These are phyloP conservation scores for Oikopleura dioica DNA, from an alignment of 23 tunicate genomes.

Conservation along the genomic window DNA sequence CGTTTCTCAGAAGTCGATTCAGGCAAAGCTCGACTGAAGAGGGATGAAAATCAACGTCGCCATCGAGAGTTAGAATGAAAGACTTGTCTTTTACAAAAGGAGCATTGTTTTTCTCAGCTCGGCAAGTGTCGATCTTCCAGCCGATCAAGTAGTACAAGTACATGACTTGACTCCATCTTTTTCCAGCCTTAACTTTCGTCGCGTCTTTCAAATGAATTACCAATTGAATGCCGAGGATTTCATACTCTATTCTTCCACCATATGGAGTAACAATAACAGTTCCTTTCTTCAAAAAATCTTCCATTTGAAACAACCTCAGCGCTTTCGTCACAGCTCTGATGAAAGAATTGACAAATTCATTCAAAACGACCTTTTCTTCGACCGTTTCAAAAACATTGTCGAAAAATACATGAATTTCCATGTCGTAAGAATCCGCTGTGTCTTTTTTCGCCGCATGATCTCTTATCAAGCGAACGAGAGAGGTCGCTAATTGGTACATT, in stretches of 20 bases:
- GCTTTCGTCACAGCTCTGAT: too few relatives aligned
- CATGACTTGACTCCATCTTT: constrained; percentile 97
- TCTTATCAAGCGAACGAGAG: constrained; percentile 80
- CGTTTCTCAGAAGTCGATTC: constrained; percentile 71
- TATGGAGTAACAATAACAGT: too few relatives aligned
- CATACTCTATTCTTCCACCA: constrained; percentile 62
- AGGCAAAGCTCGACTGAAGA: constrained; percentile 39
- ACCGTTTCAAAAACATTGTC: too few relatives aligned
- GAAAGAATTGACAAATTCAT: too few relatives aligned
- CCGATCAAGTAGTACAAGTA: constrained; percentile 97
- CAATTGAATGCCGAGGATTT: constrained; percentile 50
- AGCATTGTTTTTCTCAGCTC: constrained; percentile 25
- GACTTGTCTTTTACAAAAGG: constrained; percentile 26
- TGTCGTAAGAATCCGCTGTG: too few relatives aligned
- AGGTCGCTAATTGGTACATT: constrained; percentile 65
- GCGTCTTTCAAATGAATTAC: constrained; percentile 54
- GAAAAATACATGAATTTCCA: too few relatives aligned
- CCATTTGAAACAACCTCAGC: too few relatives aligned
- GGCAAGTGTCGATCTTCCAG: constrained; percentile 13
- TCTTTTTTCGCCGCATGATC: too few relatives aligned
- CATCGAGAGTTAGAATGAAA: constrained; percentile 74
- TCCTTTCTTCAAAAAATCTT: too few relatives aligned
- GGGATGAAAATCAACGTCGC: constrained; percentile 98
- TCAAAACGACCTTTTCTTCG: too few relatives aligned
- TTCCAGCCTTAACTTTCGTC: constrained; percentile 23